These are phyloP conservation scores for Holotrichia oblita DNA, from an alignment of 1,140 invertebrate species.

Conservation along the genomic window DNA sequence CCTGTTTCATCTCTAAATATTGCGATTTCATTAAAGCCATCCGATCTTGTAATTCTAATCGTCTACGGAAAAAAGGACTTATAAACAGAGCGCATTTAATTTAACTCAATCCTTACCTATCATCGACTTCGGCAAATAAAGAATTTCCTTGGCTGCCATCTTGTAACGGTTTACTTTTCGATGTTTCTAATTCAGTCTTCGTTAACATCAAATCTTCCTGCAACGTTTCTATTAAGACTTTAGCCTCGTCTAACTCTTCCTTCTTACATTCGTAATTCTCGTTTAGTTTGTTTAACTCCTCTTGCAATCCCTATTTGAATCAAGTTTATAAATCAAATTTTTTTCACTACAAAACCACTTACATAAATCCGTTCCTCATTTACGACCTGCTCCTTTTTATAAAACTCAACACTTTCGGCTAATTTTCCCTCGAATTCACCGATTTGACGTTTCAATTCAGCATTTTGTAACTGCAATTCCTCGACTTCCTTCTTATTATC, in stretches of 20 bases:
- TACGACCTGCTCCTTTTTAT: not conserved
- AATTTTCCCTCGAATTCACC: not conserved
- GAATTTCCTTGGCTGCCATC: slow-evolving; percentile 53
- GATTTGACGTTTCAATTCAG: not conserved
- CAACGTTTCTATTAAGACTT: slow-evolving; percentile 46
- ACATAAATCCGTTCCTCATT: not conserved
- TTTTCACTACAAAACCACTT: not conserved
- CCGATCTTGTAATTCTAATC: slow-evolving; percentile 24
- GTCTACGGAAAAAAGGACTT: slow-evolving; percentile 8
- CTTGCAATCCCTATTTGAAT: slow-evolving; percentile 43
- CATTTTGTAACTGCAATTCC: slow-evolving; percentile 36
- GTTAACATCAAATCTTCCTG: slow-evolving; percentile 50
- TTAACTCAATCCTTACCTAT: slow-evolving; percentile 46
- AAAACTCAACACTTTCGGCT: not conserved
- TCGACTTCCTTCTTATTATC: slow-evolving; percentile 37
- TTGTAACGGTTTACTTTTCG: slow-evolving; percentile 50
- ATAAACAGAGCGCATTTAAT: slow-evolving; percentile 15
- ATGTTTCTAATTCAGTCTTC: slow-evolving; percentile 49
- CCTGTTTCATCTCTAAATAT: slow-evolving; percentile 30
- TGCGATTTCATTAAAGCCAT: slow-evolving; percentile 29
- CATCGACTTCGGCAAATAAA: slow-evolving; percentile 56
- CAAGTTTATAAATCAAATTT: not conserved
- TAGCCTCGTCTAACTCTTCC: slow-evolving; percentile 48
- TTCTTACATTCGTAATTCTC: slow-evolving; percentile 47
- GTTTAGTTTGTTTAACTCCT: slow-evolving; percentile 45